A percentile compares a stretch with the other conserved stretches of the same genome.
Conservation (phyloP, 2,797 vertebrate species). For the Myotis pilosus region DNA sequence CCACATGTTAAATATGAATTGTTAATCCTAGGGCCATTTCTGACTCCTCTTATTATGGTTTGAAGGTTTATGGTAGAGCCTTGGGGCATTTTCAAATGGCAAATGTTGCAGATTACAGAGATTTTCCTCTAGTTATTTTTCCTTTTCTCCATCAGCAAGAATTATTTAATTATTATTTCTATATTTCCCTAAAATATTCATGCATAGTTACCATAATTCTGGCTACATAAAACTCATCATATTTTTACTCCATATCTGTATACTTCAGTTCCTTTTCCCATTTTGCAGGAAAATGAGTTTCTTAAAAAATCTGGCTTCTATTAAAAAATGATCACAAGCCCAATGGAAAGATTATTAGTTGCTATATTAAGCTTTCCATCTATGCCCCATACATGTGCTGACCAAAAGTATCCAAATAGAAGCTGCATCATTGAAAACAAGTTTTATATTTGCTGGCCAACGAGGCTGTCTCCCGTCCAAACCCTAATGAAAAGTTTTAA, state of each 20-base stretch:
- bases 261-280: neutral
- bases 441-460: neutral
- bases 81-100: neutral
- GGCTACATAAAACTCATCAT: neutral
- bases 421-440: neutral
- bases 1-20: neutral
- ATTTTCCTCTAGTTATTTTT: constrained; percentile 40
- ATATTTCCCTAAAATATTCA: neutral
- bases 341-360: neutral
- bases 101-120: constrained; percentile 10
- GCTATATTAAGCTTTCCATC: neutral
- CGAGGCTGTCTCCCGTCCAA: neutral
- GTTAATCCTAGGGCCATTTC: neutral
- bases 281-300: constrained; percentile 36
- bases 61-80: neutral
- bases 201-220: constrained; percentile 7
- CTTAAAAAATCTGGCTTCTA: constrained; percentile 14
- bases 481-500: neutral
- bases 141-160: constrained; percentile 9
- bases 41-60: neutral
- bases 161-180: constrained; percentile 35
- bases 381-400: neutral
- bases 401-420: neutral
- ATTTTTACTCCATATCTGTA: constrained; percentile 14
- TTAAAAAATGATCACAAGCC: constrained; percentile 6